These are phyloP conservation scores for Prosopocoilus inquinatus DNA, from an alignment of 2,888 invertebrate species.

Conservation along the genomic window DNA sequence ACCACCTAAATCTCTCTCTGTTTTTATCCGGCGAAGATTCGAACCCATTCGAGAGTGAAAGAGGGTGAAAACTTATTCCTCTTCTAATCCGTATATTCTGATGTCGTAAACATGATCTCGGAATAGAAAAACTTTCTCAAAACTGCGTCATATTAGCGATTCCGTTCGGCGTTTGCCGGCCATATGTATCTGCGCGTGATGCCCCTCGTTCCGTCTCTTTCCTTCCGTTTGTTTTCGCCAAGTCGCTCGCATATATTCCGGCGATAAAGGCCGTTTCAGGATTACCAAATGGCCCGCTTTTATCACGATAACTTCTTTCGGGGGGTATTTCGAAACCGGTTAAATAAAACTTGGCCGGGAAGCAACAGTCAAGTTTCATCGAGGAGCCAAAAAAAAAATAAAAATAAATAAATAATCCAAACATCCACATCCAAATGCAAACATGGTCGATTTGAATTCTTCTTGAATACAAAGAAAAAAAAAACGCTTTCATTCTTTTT, in stretches of 20 bases:
- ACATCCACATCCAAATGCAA: no score
- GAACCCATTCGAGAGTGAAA: neutral
- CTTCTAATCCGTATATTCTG: slow-evolving; percentile 1
- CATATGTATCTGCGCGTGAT: slow-evolving; percentile 12
- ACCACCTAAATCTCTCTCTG: neutral
- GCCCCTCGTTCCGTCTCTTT: slow-evolving; percentile 15
- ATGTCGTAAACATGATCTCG: neutral
- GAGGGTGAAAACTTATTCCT: slow-evolving; percentile 4
- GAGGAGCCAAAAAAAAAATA: no score
- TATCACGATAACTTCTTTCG: slow-evolving; percentile 14
- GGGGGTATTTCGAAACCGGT: slow-evolving; percentile 3
- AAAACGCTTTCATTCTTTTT: no score
- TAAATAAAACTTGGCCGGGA: neutral
- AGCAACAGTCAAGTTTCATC: no score
- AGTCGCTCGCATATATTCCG: slow-evolving; percentile 17
- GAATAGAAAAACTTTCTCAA: slow-evolving; percentile 4
- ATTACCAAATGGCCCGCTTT: slow-evolving; percentile 17
- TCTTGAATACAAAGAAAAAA: no score
- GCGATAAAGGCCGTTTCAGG: slow-evolving; percentile 15
- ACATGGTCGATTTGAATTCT: no score
- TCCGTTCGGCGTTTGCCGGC: neutral
- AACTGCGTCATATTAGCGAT: slow-evolving; percentile 1
- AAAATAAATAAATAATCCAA: no score
- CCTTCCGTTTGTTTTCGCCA: slow-evolving; percentile 17
- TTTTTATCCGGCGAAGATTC: neutral